Percentiles rank a stretch among this genome's conserved stretches.
phyloP scores from a whole-genome alignment of 1,140 invertebrate genomes.

The Orussus abietinus region DNA sequence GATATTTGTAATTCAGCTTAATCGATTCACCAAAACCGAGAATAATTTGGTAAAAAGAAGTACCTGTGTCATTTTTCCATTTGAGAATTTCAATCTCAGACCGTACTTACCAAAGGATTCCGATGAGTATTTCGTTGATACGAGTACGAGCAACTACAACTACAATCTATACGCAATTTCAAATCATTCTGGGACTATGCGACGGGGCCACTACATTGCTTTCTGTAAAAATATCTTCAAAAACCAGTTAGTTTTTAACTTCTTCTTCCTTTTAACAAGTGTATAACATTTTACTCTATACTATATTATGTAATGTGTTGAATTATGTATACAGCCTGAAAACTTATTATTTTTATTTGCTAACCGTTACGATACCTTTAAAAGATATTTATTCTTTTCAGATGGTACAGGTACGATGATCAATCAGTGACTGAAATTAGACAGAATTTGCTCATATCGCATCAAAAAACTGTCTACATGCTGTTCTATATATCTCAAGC shows the following conservation, averaged over 20 bases:
- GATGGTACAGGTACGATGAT: conserved; percentile 84
- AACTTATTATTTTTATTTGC: conserved; percentile 1
- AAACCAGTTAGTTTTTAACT: conserved; percentile 33
- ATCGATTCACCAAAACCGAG: conserved; percentile 54
- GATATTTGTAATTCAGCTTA: conserved; percentile 80
- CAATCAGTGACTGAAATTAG: conserved; percentile 70
- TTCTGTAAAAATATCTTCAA: conserved; percentile 54
- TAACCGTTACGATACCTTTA: not conserved
- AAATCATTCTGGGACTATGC: conserved; percentile 82
- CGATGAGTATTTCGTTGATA: conserved; percentile 36
- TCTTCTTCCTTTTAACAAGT: too few species aligned
- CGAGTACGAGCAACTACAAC: conserved; percentile 46
- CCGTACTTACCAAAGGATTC: conserved; percentile 42
- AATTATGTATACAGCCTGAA: conserved; percentile 5
- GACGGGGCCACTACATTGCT: conserved; percentile 80
- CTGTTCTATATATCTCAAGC: too few species aligned
- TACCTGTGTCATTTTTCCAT: conserved; percentile 75
- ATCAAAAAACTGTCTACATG: too few species aligned
- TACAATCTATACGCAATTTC: conserved; percentile 75
- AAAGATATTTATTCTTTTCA: conserved; percentile 32
- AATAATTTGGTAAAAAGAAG: conserved; percentile 61
- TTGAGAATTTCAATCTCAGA: conserved; percentile 64
- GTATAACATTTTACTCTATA: too few species aligned
- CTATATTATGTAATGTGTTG: too few species aligned
- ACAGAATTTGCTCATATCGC: too few species aligned